Conservation (phyloP, 2,113 vertebrate genomes). For the Plecturocebus donacophilus region DNA sequence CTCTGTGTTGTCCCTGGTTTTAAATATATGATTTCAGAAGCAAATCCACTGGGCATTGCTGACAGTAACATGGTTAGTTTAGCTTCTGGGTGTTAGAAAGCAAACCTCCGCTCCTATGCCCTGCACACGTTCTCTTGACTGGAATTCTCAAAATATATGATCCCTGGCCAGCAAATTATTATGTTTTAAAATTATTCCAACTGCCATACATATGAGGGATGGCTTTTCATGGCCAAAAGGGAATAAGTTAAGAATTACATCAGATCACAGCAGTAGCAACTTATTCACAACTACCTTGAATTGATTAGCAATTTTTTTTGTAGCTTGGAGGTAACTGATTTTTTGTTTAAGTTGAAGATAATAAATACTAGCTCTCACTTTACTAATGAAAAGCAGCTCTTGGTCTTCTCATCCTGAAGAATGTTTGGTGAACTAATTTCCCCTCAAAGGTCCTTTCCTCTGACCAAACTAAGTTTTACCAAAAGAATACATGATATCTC, state of each 20-base stretch:
- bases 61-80: neutral
- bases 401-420: neutral
- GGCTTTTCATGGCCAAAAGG: neutral
- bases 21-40: constrained; percentile 3
- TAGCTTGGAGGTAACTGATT: neutral
- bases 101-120: neutral
- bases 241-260: neutral
- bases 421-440: neutral
- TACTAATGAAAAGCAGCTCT: neutral
- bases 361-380: neutral
- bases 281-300: neutral
- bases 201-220: neutral
- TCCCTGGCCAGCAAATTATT: neutral
- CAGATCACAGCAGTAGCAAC: neutral
- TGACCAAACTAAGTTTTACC: neutral
- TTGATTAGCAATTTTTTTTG: neutral
- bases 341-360: neutral
- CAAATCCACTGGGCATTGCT: neutral
- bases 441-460: neutral
- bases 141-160: constrained; percentile 4
- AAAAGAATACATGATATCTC: neutral
- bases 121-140: neutral
- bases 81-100: neutral
- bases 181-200: neutral
- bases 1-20: neutral